Percentiles rank a stretch among this genome's conserved stretches.
These are phyloP conservation scores for Parochlus steinenii DNA, from an alignment of 2,888 invertebrate genomes.

Conservation along the genomic window DNA sequence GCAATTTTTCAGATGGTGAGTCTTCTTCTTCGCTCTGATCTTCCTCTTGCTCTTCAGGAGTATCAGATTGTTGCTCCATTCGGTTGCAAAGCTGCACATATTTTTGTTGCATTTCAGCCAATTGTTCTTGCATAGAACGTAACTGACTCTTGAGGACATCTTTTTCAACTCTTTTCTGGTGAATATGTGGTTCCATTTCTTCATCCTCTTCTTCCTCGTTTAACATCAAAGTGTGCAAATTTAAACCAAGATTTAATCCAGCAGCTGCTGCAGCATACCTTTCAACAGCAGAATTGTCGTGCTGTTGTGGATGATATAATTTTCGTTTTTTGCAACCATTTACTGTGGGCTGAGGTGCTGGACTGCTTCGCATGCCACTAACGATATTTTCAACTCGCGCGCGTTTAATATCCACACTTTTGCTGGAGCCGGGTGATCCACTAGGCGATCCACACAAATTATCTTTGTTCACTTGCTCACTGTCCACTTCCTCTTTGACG, in stretches of 20 bases:
- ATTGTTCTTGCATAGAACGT: conserved; percentile 73
- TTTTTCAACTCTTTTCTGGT: conserved; percentile 73
- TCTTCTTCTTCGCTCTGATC: conserved; percentile 53
- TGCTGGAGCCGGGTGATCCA: conserved; percentile 22
- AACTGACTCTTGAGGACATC: conserved; percentile 73
- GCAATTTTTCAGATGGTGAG: conserved; percentile 15
- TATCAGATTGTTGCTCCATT: conserved; percentile 61
- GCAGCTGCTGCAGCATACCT: conserved; percentile 38
- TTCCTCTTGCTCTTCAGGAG: conserved; percentile 54
- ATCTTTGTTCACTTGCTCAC: conserved; percentile 42
- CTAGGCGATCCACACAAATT: conserved; percentile 24
- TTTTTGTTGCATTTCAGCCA: conserved; percentile 82
- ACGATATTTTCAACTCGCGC: conserved; percentile 92
- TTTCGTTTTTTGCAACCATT: conserved; percentile 94
- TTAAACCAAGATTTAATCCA: conserved; percentile 39
- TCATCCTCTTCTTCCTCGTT: conserved; percentile 52
- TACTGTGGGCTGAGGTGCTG: conserved; percentile 43
- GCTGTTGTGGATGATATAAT: conserved; percentile 88
- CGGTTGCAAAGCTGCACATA: conserved; percentile 74
- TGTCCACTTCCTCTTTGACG: conserved; percentile 47
- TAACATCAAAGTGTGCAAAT: conserved; percentile 38
- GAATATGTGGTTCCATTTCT: conserved; percentile 56
- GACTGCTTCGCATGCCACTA: conserved; percentile 80
- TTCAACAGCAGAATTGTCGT: conserved; percentile 50
- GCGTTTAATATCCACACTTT: conserved; percentile 60